Base-by-base conservation (phyloP, 2,888 invertebrate genomes). In the Rhopalosiphum nymphaeae region DNA sequence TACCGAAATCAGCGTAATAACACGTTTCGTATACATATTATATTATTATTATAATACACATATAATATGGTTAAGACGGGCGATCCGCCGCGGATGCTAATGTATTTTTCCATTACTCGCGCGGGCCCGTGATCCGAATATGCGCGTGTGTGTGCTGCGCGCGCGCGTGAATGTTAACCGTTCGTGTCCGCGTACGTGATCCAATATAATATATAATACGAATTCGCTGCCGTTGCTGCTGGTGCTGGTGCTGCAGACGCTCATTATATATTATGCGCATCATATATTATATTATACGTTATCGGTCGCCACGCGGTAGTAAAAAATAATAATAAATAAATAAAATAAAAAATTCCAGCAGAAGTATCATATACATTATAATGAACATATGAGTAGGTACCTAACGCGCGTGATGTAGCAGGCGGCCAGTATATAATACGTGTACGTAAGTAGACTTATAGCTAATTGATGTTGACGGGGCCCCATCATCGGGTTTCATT, bases 1-100 rank as follows among this genome's bases (percentile, higher is more conserved):
- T 86, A 93, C 93, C 93, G 86, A 94, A 94, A 94, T 94, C 90
- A n/a, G 26, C 49, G 44, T 94, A 94, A 94, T 94, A 94, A 94
- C 94, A 94, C 61, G 94, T 94, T 86, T 94, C 53, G 49, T 61
- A 26, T 49, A 49, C 46, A 29, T 46, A 86, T 78, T 44, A 86
- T 87, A 46, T 13, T 92, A 92, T 44, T 44, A 91, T 46, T 44
- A 92, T 85, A 84, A 84, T 91, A 91, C 78, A 91, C 53, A 91
- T 46, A 89, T 13, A 89, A 5, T n/a, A 53, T n/a, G 36, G 3
- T 56, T 86, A 91, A 57, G 7, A 26, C 26, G 85, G 1, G 85
- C 4, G 85, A 85, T 91, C 44, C 56, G 10, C 89, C 44, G 88
- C 53, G 61, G 87, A 67, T 84, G 93, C 46, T 93, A 93, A 93